Percentiles rank a stretch among this genome's conserved stretches.
Conservation (phyloP, 2,888 invertebrate genomes). For the Phragmatobia fuliginosa region DNA sequence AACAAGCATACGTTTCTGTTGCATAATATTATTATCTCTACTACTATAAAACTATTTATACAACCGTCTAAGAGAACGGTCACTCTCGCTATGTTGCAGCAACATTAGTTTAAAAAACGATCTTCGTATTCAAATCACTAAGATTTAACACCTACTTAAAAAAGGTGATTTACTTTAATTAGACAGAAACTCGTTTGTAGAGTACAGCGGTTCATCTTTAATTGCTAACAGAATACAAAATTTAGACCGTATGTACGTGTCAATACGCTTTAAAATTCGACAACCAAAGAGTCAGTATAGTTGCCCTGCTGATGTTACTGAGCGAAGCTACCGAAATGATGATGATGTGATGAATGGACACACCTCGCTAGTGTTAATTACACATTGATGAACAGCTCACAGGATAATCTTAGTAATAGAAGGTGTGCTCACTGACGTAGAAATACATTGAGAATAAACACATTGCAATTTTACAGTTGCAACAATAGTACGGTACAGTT, state of each 20-base stretch:
- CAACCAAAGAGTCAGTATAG: constrained; percentile 66
- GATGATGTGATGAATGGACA: constrained; percentile 59
- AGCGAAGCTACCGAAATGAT: constrained; percentile 62
- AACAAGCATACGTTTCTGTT: neutral
- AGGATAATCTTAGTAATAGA: neutral
- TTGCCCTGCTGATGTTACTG: constrained; percentile 64
- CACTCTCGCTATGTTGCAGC: neutral
- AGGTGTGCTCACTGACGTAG: constrained; percentile 10
- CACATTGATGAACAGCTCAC: constrained; percentile 29
- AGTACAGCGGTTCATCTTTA: neutral
- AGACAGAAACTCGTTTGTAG: neutral
- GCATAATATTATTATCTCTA: neutral
- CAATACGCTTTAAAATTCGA: neutral
- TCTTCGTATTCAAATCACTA: neutral
- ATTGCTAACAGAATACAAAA: neutral
- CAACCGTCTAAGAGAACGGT: neutral
- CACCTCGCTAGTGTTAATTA: constrained; percentile 65
- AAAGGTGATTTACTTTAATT: neutral
- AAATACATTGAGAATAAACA: neutral
- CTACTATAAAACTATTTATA: neutral
- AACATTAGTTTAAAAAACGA: neutral
- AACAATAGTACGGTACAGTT: neutral
- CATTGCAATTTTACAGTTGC: too few relatives aligned
- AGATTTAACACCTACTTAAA: neutral
- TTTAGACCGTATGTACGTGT: neutral